A percentile compares a stretch with the other conserved stretches of the same genome.
Conservation (phyloP, 2,888 invertebrate species). For the Lottia scabra region DNA sequence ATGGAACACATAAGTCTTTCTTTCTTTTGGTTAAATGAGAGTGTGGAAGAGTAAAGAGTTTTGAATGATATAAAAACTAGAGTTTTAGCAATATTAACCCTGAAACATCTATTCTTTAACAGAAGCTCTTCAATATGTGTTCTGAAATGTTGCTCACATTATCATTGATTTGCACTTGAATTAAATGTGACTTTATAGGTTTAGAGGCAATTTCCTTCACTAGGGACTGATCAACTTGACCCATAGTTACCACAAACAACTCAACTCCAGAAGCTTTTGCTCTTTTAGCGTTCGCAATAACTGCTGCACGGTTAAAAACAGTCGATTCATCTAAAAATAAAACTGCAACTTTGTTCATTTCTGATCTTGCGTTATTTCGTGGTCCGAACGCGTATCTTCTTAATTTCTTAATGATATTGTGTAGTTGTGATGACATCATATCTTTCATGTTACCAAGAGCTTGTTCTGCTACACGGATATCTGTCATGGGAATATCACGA, state of each 20-base stretch:
- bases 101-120: neutral
- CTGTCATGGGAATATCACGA: neutral
- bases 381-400: neutral
- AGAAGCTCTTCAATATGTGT: neutral
- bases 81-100: too few relatives aligned
- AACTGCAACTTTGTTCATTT: neutral
- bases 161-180: neutral
- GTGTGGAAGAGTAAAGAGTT: too few relatives aligned
- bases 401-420: neutral
- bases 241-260: constrained; percentile 15
- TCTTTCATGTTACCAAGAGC: neutral
- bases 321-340: constrained; percentile 13
- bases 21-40: too few relatives aligned
- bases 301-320: neutral
- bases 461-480: neutral
- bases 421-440: neutral
- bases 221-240: neutral
- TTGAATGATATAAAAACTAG: too few relatives aligned
- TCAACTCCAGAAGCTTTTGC: constrained; percentile 12
- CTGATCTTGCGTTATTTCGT: neutral
- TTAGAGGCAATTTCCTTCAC: neutral
- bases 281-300: constrained; percentile 12
- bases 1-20: too few relatives aligned
- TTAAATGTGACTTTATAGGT: neutral
- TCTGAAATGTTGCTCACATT: neutral